Conservation (phyloP, 2,797 vertebrate species). For the Malacoraja senta region DNA sequence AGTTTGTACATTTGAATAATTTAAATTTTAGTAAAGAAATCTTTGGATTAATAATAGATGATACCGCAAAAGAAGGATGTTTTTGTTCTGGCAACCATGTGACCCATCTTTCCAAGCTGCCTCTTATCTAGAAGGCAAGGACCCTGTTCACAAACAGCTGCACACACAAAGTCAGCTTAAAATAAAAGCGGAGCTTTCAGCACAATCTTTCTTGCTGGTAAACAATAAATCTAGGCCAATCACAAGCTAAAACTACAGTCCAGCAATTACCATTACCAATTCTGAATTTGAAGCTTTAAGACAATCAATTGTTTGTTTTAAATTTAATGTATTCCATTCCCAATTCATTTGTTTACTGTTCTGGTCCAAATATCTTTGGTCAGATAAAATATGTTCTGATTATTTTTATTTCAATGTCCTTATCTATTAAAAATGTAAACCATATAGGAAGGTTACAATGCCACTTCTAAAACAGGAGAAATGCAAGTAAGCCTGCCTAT, state of each 20-base stretch:
- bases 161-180: not conserved
- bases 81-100: not conserved
- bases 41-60: not conserved
- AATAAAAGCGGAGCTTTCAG: not conserved
- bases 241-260: not conserved
- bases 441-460: not conserved
- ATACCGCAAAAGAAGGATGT: not conserved
- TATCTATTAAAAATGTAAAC: not conserved
- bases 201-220: not conserved
- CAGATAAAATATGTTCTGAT: not conserved
- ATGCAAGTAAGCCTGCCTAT: not conserved
- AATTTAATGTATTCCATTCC: not conserved
- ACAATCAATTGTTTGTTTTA: too few species aligned
- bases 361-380: not conserved
- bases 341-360: not conserved
- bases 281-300: not conserved
- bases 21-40: not conserved
- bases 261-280: not conserved
- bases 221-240: not conserved
- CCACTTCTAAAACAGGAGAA: not conserved
- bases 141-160: conserved; percentile 8
- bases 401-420: too few species aligned
- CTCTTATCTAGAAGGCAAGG: not conserved
- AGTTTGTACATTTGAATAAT: not conserved
- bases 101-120: not conserved